These are phyloP conservation scores for Tiliacea citrago DNA, from an alignment of 2,888 invertebrate species.

Conservation along the genomic window DNA sequence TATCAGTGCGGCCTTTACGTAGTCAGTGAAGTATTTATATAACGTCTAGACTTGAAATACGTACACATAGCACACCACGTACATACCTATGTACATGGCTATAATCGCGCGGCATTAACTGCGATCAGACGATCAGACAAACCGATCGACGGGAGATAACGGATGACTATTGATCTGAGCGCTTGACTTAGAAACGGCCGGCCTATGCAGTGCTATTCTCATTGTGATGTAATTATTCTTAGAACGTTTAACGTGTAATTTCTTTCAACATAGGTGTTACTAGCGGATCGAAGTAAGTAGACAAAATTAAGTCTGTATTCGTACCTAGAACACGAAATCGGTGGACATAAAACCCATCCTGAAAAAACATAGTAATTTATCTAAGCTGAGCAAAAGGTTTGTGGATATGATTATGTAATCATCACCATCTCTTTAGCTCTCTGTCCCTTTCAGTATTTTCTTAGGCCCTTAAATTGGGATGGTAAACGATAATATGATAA, in stretches of 20 bases:
- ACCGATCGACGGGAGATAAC: constrained; percentile 42
- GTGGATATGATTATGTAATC: not conserved
- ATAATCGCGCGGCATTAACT: constrained; percentile 33
- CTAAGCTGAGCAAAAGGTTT: not conserved
- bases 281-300: not conserved
- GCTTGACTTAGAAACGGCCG: not conserved
- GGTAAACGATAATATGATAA: not conserved
- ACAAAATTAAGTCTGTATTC: not conserved
- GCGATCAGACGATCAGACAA: constrained; percentile 32
- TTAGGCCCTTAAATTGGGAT: not conserved
- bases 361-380: constrained; percentile 1
- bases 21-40: constrained; percentile 41
- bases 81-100: constrained; percentile 7
- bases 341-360: not conserved
- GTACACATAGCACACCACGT: not conserved
- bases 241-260: not conserved
- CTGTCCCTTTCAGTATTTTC: not conserved
- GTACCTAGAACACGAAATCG: not conserved
- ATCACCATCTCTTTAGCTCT: not conserved
- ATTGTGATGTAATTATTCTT: not conserved
- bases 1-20: constrained; percentile 32
- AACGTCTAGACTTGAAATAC: constrained; percentile 35
- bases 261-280: not conserved
- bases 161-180: constrained; percentile 19
- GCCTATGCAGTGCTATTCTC: not conserved